Evolutionary conservation across 2,113 vertebrate genomes (phyloP), one percentile per base, ranked within the genome.

Genomic region (Dasyprocta punctata): DNA sequence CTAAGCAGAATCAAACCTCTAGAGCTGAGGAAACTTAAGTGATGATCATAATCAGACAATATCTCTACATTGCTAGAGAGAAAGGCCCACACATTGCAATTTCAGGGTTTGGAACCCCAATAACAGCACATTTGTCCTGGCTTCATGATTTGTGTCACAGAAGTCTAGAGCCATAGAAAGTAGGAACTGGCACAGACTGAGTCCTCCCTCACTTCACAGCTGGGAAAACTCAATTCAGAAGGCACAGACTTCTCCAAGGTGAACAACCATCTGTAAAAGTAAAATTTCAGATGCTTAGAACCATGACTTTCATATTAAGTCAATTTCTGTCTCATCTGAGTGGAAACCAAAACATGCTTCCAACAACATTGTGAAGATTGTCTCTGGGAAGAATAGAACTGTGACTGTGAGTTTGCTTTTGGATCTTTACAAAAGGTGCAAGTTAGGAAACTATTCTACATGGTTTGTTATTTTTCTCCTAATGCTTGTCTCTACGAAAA

Each of bases 1-100:
- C 47, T 82, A 83, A 86, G 1, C 80, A 96, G n/a, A 94, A 41
- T 26, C 60, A 98, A 96, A 87, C 54, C 67, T 92, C 90, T 73
- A 93, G 84, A 95, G 90, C 30, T 56, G 3, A 91, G 30, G 71
- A 84, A 56, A 3, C 30, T 20, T 16, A 60, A 16, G 7, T 8
- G 22, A 14, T 81, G 16, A 20, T 26, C 41, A 83, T 49, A 73
- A 95, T 47, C 65, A 89, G 44, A 60, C 12, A 44, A 14, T 8
- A n/a, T 41, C 12, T 67, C 41, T 28, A 28, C 75, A 86, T 1
- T 8, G 6, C 4, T 38, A 30, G 28, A 26, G 47, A 58, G 14
- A 54, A 92, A 47, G 1, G 1, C 5, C 30, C 20, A 19, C 17
- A 7, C 17, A 2, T 9, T 38, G 19, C 69, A 47, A 38, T 30